A percentile compares a stretch with the other conserved stretches of the same genome.
These are phyloP conservation scores for Corythornis cristatus DNA, from an alignment of 2,113 vertebrate genomes.

Conservation along the genomic window DNA sequence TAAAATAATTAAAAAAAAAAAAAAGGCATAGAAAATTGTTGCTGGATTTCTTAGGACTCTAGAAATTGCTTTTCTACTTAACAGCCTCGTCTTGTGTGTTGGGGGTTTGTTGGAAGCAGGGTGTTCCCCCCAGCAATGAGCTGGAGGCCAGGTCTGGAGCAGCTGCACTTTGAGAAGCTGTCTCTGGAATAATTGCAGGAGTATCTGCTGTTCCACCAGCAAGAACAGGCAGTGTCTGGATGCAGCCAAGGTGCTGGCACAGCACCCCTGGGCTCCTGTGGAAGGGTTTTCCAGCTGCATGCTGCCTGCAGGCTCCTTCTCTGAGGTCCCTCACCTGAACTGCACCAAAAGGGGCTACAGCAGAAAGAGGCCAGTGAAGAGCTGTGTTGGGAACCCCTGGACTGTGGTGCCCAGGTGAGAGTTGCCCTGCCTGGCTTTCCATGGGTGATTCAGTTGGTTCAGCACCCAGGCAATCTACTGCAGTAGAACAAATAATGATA, in stretches of 20 bases:
- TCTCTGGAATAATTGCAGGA: not conserved
- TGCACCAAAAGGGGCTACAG: not conserved
- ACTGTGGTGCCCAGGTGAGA: rapidly evolving
- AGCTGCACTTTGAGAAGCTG: not conserved
- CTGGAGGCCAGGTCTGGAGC: not conserved
- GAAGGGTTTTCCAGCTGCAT: not conserved
- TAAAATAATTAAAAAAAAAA: not conserved
- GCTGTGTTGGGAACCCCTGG: not conserved
- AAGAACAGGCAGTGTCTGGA: not conserved
- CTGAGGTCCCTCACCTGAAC: not conserved
- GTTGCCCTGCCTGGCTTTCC: not conserved
- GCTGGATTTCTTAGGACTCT: not conserved
- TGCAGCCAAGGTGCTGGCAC: not conserved
- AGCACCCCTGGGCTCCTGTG: rapidly evolving
- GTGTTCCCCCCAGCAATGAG: not conserved
- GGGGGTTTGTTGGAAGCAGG: not conserved
- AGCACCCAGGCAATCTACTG: not conserved
- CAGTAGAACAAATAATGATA: not conserved
- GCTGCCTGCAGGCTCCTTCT: not conserved
- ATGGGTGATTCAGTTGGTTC: not conserved
- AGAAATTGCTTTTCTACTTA: not conserved
- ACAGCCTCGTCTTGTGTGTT: rapidly evolving
- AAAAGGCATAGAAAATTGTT: not conserved
- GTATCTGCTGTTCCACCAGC: not conserved
- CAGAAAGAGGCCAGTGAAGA: not conserved